Evolutionary conservation across 1,140 invertebrate genomes (phyloP), one percentile per base, ranked within the genome.

Genomic region (Eupeodes corollae): DNA sequence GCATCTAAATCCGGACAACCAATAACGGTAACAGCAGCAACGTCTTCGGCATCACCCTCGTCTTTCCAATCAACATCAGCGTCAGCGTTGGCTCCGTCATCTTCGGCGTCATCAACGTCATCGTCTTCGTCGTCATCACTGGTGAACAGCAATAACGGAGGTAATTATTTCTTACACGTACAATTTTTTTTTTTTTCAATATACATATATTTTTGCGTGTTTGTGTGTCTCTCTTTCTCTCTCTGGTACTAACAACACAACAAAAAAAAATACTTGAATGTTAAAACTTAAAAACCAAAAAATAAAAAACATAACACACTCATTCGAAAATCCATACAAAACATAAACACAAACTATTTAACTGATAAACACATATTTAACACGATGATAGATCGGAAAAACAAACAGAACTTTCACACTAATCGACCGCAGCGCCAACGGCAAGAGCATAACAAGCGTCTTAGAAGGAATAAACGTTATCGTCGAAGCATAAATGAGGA

Each of bases 1-100:
- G 60, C 61, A 46, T 71, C 77, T 45, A 77, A 78, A 53, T 72
- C 77, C 41, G 70, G 73, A 49, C 79, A 80, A 34, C 83, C 83
- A 69, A 66, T 75, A 46, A 73, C 74, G 51, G 74, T 75, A 43
- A 70, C 76, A 31, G 75, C 79, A 54, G 75, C 71, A 45, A 83
- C 82, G 61, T 77, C 78, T 59, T 78, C 79, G 40, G 71, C 76
- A 46, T 62, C 69, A 5, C 68, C 72, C 31, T 46, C 49, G 21
- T 44, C 50, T 32, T 52, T 58, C 44, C 32, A 42, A 38, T 43
- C 52, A 26, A 55, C 63, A 46, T 61, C 44, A 14, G 46, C 49
- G 26, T 60, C 63, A 12, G 57, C 63, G 41, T 41, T 21, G 18
- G 59, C 63, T 31, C 58, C 56, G 32, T 56, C 54, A 41, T 58